Evolutionary conservation across 2,113 vertebrate genomes (phyloP).

Genomic region (Hyaena hyaena): DNA sequence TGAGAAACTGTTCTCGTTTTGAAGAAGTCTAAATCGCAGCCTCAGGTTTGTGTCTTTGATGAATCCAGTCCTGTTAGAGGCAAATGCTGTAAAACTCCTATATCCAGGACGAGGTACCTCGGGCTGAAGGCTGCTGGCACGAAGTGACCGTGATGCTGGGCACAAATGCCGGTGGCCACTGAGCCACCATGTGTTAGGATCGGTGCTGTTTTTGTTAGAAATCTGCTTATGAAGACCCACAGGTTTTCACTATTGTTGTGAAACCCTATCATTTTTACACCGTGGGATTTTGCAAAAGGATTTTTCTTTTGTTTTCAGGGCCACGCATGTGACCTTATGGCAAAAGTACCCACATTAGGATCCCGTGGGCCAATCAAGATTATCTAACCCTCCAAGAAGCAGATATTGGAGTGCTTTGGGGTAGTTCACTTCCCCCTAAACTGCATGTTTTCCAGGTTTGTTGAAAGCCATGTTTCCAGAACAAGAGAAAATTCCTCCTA

Average conservation of each 20-base stretch:
- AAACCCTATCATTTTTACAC: not conserved
- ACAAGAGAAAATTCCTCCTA: not conserved
- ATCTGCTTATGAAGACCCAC: not conserved
- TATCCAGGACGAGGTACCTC: not conserved
- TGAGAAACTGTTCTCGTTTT: not conserved
- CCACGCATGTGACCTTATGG: not conserved
- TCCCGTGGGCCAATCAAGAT: not conserved
- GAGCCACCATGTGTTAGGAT: not conserved
- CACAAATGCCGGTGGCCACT: too few relatives aligned
- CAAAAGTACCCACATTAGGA: not conserved
- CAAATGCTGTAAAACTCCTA: not conserved
- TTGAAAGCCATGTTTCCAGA: not conserved
- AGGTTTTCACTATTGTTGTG: not conserved
- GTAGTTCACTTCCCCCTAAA: not conserved
- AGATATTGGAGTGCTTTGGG: not conserved
- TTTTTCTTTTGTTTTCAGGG: slow-evolving; percentile 10
- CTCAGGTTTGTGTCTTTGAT: slow-evolving; percentile 1
- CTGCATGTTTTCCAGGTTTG: not conserved
- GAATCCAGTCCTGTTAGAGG: not conserved
- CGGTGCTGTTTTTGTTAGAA: not conserved
- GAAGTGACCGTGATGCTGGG: not conserved
- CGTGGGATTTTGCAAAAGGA: not conserved
- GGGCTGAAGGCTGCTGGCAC: not conserved
- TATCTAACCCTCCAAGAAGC: not conserved
- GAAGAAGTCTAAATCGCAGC: slow-evolving; percentile 18